phyloP scores from a whole-genome alignment of 2,888 invertebrate species.

The Diarsia dahlii region DNA sequence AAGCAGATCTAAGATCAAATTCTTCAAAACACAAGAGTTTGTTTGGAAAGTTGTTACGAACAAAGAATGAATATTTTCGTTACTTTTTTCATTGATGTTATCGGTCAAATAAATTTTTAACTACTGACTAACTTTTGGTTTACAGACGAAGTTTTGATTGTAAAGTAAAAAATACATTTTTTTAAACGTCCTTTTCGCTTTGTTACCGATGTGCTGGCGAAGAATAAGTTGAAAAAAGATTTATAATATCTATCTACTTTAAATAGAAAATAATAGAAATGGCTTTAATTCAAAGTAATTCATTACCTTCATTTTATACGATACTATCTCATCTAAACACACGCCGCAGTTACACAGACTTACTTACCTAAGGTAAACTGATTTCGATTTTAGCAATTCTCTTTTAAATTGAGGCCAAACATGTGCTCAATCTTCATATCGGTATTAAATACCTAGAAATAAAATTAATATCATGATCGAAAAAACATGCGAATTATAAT shows the following conservation, averaged over 20 bases:
- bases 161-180: neutral
- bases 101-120: constrained; percentile 32
- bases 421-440: neutral
- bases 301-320: neutral
- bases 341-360: no score
- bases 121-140: constrained; percentile 31
- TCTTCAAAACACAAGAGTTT: neutral
- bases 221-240: constrained; percentile 17
- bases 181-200: neutral
- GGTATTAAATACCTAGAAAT: constrained; percentile 19
- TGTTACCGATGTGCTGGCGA: neutral
- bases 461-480: constrained; percentile 49
- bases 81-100: constrained; percentile 32
- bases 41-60: constrained; percentile 22
- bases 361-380: neutral
- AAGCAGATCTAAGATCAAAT: neutral
- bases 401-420: neutral
- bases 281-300: neutral
- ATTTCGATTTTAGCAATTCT: neutral
- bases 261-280: neutral
- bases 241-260: neutral
- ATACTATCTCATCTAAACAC: neutral
- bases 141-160: constrained; percentile 41
- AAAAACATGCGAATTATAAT: constrained; percentile 74
- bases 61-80: constrained; percentile 16